Base-by-base conservation (phyloP, 2,888 invertebrate species). In the Aethes cnicana region DNA sequence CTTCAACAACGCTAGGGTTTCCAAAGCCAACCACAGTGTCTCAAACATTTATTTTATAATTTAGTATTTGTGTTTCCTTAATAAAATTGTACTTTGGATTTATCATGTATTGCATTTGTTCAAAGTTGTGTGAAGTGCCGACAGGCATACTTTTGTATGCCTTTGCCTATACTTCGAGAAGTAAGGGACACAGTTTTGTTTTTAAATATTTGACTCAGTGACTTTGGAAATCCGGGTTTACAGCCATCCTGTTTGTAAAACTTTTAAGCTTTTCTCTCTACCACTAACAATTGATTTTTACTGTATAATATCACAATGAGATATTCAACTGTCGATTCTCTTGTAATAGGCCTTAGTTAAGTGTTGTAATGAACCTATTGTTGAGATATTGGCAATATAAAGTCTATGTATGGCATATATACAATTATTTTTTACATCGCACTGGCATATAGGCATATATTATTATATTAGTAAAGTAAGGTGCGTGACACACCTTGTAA, bases 1-100 rank as follows among this genome's bases (percentile, higher is more conserved):
- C 50, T 57, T 49, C 77, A 73, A 62, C 48, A 57, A 63, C 52
- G 60, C 63, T 64, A 66, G 74, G 78, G 74, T 85, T 84, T 87
- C 84, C 84, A 83, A 85, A 86, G 85, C 71, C 78, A 73, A 64
- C 72, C 74, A 68, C 72, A 72, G 68, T 72, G 78, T 83, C 79
- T 77, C 81, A 79, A 81, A 77, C 56, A 53, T 68, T 70, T 68
- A 63, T 69, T 72, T 72, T 72, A 66, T 68, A 66, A 67, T 71
- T 72, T 58, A 68, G 69, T 71, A 70, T 68, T 68, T 78, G 77
- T 82, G 82, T 82, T 83, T 77, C 70, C 76, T 68, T 16, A 72
- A 69, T 78, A 74, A 77, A 76, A n/a, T n/a, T 77, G 76, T 72
- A 74, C 72, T 79, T 64, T 61, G 58, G 67, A 70, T 74, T 69